phyloP scores from a whole-genome alignment of 2,797 vertebrate species.

The Pangasius mekongensis region DNA sequence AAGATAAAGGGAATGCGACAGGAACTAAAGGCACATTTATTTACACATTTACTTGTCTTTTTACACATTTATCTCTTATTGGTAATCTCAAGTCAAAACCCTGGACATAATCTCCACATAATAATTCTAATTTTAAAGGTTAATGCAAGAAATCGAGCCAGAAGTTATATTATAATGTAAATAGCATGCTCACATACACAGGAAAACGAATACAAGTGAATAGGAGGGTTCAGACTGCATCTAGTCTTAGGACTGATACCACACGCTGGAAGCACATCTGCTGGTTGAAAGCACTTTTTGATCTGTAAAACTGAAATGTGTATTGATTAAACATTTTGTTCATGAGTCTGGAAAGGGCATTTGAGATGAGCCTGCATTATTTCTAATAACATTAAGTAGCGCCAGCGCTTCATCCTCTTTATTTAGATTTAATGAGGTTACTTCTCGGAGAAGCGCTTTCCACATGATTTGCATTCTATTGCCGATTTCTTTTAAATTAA shows the following conservation, averaged over 20 bases:
- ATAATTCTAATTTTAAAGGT: neutral
- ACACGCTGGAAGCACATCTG: neutral
- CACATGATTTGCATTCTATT: neutral
- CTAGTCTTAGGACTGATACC: no score
- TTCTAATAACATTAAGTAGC: constrained; percentile 7
- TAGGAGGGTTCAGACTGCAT: neutral
- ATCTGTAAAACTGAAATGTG: neutral
- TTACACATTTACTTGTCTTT: neutral
- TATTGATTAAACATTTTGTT: constrained; percentile 22
- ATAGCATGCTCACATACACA: neutral
- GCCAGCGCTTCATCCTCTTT: constrained; percentile 6
- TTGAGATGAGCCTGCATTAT: constrained; percentile 19
- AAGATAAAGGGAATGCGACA: neutral
- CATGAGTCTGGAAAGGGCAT: constrained; percentile 10
- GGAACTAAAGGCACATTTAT: neutral
- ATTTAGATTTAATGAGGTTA: constrained; percentile 34
- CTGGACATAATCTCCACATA: neutral
- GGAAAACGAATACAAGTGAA: neutral
- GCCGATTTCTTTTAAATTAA: neutral
- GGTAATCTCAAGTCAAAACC: neutral
- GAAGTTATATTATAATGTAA: neutral
- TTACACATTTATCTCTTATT: neutral
- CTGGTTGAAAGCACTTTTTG: neutral
- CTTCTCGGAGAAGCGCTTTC: neutral
- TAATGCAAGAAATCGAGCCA: neutral